Evolutionary conservation across 2,888 invertebrate species (phyloP).

Genomic region (Cremastobaeus sp.): DNA sequence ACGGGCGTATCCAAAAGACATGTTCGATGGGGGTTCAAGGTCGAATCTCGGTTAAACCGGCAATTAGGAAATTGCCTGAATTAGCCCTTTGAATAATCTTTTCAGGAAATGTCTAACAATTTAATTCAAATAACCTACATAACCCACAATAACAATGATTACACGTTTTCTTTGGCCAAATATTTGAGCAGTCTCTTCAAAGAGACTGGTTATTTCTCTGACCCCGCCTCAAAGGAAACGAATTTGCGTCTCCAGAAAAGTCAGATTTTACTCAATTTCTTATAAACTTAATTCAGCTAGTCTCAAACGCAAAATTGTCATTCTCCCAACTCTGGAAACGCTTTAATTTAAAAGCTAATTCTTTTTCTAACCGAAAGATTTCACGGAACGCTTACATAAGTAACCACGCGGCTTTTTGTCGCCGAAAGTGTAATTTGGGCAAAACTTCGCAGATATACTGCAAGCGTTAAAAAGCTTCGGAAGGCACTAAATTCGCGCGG

Average conservation of each 20-base stretch:
- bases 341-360: conserved; percentile 11
- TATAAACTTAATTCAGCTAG: conserved; percentile 8
- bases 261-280: not conserved
- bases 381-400: not conserved
- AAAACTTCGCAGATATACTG: conserved; percentile 21
- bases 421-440: conserved; percentile 4
- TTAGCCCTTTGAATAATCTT: not conserved
- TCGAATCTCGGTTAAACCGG: conserved; percentile 5
- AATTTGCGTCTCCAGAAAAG: conserved; percentile 15
- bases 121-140: not conserved
- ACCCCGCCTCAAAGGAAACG: conserved; percentile 20
- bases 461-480: conserved; percentile 20
- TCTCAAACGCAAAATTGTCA: no score
- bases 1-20: conserved; percentile 51
- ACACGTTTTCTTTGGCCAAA: conserved; percentile 4
- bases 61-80: not conserved
- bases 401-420: conserved; percentile 16
- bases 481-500: conserved; percentile 22
- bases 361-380: not conserved
- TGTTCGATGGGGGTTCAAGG: conserved; percentile 43
- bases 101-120: not conserved
- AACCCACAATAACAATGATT: conserved; percentile 1
- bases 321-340: no score
- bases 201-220: conserved; percentile 4
- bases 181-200: conserved; percentile 8